Conservation (phyloP, 2,797 vertebrate species). For the Sarcophilus harrisii region DNA sequence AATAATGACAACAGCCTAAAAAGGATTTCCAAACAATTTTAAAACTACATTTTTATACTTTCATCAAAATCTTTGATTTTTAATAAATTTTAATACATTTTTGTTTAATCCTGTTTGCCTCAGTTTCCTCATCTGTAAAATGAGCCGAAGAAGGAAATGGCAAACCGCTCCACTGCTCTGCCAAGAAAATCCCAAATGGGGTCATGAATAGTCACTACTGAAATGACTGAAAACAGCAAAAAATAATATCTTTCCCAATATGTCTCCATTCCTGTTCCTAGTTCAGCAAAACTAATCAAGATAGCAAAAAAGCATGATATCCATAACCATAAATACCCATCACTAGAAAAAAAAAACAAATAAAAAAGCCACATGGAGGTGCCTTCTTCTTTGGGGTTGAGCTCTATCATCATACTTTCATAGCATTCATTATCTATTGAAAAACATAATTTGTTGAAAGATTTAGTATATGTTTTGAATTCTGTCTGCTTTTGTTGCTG, state of each 20-base stretch:
- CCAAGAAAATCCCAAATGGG: not conserved
- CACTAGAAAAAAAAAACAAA: too few species aligned
- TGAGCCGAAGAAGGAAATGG: not conserved
- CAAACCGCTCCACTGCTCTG: not conserved
- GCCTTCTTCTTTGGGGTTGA: not conserved
- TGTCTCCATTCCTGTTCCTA: not conserved
- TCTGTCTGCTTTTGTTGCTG: not conserved
- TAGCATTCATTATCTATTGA: not conserved
- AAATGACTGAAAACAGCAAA: not conserved
- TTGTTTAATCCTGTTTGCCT: not conserved
- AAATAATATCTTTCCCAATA: not conserved
- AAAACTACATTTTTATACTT: not conserved
- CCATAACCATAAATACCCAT: not conserved
- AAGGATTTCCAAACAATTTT: not conserved
- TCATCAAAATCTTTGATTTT: not conserved
- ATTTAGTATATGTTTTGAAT: not conserved
- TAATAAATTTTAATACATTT: not conserved
- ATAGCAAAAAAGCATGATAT: not conserved
- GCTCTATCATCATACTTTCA: not conserved
- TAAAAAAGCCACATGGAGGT: not conserved
- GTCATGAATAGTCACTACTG: not conserved
- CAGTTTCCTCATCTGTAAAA: not conserved
- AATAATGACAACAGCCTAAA: not conserved
- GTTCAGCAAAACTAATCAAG: not conserved
- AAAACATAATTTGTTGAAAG: not conserved